phyloP scores from a whole-genome alignment of 2,113 vertebrate species.

The Potamarius usumacintae region DNA sequence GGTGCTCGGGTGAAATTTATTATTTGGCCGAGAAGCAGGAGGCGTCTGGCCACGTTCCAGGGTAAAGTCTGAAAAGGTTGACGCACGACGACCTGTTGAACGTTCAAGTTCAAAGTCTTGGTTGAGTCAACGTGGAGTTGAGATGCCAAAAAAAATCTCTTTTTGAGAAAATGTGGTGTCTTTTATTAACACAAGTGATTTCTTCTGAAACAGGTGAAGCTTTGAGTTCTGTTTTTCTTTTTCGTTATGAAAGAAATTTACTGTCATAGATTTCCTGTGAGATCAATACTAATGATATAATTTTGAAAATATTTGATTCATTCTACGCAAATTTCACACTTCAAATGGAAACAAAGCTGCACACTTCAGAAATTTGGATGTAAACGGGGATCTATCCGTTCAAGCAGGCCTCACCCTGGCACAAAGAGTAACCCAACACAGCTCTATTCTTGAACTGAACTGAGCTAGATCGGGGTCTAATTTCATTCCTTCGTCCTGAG shows the following conservation, averaged over 20 bases:
- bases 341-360: neutral
- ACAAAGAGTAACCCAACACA: neutral
- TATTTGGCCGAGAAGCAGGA: neutral
- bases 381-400: neutral
- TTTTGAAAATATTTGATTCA: too few relatives aligned
- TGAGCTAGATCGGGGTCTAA: neutral
- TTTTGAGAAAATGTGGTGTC: neutral
- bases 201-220: neutral
- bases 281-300: neutral
- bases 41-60: slow-evolving; percentile 2
- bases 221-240: neutral
- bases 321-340: neutral
- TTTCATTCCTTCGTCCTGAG: neutral
- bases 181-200: neutral
- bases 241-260: neutral
- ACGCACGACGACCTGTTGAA: neutral
- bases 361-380: neutral
- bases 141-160: neutral
- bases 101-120: slow-evolving; percentile 21
- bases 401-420: neutral
- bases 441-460: neutral
- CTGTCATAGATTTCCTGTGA: neutral
- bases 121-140: neutral
- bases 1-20: neutral
- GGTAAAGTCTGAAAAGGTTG: slow-evolving; percentile 17